These are phyloP conservation scores for Dasyornis broadbenti DNA, from an alignment of 2,113 vertebrate genomes.

Conservation along the genomic window DNA sequence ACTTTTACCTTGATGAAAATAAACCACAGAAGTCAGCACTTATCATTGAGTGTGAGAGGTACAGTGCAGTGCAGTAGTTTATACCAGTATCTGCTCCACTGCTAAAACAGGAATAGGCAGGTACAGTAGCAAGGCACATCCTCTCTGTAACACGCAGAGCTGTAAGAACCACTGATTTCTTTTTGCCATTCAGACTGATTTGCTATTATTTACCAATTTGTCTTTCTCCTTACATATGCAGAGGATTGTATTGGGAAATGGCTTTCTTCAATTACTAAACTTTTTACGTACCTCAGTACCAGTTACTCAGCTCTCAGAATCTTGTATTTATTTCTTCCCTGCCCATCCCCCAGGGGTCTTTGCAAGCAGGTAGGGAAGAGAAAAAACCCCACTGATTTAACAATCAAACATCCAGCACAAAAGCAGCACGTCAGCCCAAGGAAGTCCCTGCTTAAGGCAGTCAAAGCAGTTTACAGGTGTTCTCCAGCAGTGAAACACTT, in stretches of 20 bases:
- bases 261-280: not conserved
- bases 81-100: not conserved
- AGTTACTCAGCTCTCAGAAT: not conserved
- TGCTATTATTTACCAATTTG: not conserved
- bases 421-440: not conserved
- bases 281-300: not conserved
- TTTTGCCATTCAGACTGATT: not conserved
- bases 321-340: not conserved
- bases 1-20: not conserved
- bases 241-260: not conserved
- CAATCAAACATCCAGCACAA: not conserved
- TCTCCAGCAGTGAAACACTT: not conserved
- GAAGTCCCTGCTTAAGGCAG: not conserved
- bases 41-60: not conserved
- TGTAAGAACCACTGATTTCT: not conserved
- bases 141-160: accelerated
- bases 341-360: accelerated
- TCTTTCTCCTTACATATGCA: not conserved
- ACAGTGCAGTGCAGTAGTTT: accelerated
- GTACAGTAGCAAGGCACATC: accelerated
- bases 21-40: not conserved
- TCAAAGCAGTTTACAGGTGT: not conserved
- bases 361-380: not conserved
- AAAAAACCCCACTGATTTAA: not conserved
- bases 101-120: accelerated